Conservation (phyloP, 1,140 invertebrate genomes). For the Teleopsis dalmanni region DNA sequence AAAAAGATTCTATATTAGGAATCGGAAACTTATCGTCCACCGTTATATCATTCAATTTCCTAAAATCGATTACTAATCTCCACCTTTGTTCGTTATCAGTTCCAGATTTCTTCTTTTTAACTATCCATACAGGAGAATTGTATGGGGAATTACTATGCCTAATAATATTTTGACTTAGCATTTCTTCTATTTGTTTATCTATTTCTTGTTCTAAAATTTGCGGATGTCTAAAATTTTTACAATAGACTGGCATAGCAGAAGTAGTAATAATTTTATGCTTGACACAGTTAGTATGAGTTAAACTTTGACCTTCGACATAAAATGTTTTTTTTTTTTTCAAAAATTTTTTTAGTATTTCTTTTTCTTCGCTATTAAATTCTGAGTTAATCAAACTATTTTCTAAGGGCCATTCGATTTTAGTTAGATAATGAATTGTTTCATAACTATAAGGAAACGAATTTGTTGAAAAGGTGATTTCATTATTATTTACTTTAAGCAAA, state of each 20-base stretch:
- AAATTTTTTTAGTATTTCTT: not conserved
- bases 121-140: conserved; percentile 1
- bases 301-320: not conserved
- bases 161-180: not conserved
- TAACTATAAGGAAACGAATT: not conserved
- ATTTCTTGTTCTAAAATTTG: conserved; percentile 3
- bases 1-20: not conserved
- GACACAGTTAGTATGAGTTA: not conserved
- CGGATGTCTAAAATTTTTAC: conserved; percentile 2
- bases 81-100: not conserved
- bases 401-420: not conserved
- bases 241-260: not conserved
- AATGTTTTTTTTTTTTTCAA: conserved; percentile 3
- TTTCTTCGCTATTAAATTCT: conserved; percentile 1
- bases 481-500: not conserved
- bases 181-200: not conserved
- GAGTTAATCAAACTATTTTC: not conserved
- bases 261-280: conserved; percentile 3
- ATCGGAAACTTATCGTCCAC: not conserved
- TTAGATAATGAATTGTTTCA: not conserved
- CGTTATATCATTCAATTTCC: not conserved
- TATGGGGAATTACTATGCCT: not conserved
- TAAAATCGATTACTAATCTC: not conserved
- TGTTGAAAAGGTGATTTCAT: not conserved
- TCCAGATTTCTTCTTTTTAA: not conserved